A percentile compares a stretch with the other conserved stretches of the same genome.
Conservation (phyloP, 2,113 vertebrate genomes). For the Pelusios castaneus region DNA sequence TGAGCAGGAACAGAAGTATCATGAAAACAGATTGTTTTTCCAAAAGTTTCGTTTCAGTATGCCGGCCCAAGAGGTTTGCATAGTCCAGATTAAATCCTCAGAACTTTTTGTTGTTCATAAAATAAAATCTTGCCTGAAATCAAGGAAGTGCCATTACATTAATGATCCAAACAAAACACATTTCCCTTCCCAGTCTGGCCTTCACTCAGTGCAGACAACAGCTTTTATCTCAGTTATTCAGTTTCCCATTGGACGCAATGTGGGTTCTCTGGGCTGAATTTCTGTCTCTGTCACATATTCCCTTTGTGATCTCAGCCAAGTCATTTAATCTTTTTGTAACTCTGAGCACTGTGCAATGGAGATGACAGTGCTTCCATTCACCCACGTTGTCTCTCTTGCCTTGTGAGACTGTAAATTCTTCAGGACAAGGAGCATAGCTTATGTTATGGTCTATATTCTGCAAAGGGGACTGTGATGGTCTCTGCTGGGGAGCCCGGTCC, state of each 20-base stretch:
- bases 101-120: not conserved
- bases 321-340: not conserved
- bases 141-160: not conserved
- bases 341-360: not conserved
- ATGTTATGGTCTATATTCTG: not conserved
- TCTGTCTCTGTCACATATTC: not conserved
- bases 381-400: not conserved
- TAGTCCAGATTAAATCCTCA: not conserved
- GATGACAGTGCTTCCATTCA: not conserved
- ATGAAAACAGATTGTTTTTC: not conserved
- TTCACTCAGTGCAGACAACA: not conserved
- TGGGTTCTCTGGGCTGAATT: not conserved
- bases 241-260: not conserved
- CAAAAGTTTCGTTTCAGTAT: not conserved
- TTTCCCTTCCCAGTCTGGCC: not conserved
- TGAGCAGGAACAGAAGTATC: not conserved
- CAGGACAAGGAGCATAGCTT: not conserved
- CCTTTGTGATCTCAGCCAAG: not conserved
- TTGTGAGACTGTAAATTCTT: not conserved
- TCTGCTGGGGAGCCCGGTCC: no score
- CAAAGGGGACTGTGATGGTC: no score
- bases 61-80: not conserved
- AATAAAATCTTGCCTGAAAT: not conserved
- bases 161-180: not conserved
- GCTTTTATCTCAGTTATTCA: not conserved